Base-by-base conservation (phyloP, 2,797 vertebrate species). In the Choloepus didactylus region DNA sequence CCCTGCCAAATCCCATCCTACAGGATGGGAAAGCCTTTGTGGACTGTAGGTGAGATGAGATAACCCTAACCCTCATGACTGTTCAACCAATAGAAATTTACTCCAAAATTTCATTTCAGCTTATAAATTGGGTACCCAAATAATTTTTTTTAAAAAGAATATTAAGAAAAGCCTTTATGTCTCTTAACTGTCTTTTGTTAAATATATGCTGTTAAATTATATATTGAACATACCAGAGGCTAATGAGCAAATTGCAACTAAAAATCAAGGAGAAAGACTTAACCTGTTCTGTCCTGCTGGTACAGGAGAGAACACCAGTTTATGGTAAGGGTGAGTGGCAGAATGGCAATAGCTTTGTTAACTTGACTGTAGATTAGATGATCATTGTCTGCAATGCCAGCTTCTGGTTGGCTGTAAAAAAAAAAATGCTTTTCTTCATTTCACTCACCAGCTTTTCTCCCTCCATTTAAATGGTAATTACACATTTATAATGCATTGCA, bases 391-490 rank as follows among this genome's bases (percentile, higher is more conserved):
- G 27, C 97, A 98, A 98, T 98, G 97, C 97, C 95, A 97, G 82
- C 21, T 91, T 96, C 96, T 96, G 89, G 88, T 96, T 96, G 96
- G 97, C 92, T 97, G 16, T 95, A 86, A 97, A 96, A 97, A 96
- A 98, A 98, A 97, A 96, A 98, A 98, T 97, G 95, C 86, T 91
- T 97, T 97, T 98, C 97, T 93, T 94, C 66, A 60, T 97, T 98
- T 97, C 89, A 96, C 96, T 96, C 95, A 80, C 86, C 94, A 96
- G 98, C 97, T 98, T 98, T 98, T 94, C 93, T 96, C 97, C 67
- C 91, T 72, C 97, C 88, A 98, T 98, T 98, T 98, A 98, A 97
- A 98, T 98, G 98, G 96, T 98, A 98, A 98, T 98, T 98, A 97
- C 96, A 97, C 97, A 98, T 98, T 98, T 97, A 98, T 97, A 98